Base-by-base conservation (phyloP, 2,113 vertebrate species). In the Ochotona curzoniae region DNA sequence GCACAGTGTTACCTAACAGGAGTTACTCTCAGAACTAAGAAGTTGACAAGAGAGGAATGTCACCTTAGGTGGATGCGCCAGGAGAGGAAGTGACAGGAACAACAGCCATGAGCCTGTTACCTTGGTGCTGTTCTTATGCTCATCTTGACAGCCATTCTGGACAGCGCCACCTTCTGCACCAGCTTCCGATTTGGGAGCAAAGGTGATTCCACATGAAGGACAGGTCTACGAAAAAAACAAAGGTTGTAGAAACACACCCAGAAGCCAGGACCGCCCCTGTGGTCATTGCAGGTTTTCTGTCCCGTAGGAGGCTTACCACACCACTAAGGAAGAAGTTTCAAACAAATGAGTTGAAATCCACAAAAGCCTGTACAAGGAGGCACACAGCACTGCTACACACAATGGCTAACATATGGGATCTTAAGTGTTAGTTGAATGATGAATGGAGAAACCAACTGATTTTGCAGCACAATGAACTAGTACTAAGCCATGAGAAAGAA, bases 131-230 rank as follows among this genome's bases (percentile, higher is more conserved):
- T 97, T 98, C 97, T 98, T 99, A 96, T 97, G 98, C 93, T 99
- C 99, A 38, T 99, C 99, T 93, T 98, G 98, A 97, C 98, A 98
- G 96, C 99, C 98, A 66, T 99, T 99, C 94, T 98, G 98, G 86
- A 98, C 97, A 8, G 97, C 88, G 95, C 97, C 98, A 93, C 98
- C 98, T 64, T 99, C 98, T 92, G 96, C 74, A 86, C 93, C 96
- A 91, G 96, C 98, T 97, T 98, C 98, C 18, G 97, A 98, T 88
- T 96, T 98, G 90, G 98, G 97, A 92, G 98, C 94, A 93, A 98
- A 98, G 8, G 97, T 97, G 93, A 97, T 98, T 91, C 97, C 98
- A 95, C 99, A 99, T 18, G 99, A 98, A 87, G 98, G 97, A 96
- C 99, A 99, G 83, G 98, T 98, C 99, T 99, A 97, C 76, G 90